These are phyloP conservation scores for Gymnoscelis rufifasciata DNA, from an alignment of 2,888 invertebrate species.

Conservation along the genomic window DNA sequence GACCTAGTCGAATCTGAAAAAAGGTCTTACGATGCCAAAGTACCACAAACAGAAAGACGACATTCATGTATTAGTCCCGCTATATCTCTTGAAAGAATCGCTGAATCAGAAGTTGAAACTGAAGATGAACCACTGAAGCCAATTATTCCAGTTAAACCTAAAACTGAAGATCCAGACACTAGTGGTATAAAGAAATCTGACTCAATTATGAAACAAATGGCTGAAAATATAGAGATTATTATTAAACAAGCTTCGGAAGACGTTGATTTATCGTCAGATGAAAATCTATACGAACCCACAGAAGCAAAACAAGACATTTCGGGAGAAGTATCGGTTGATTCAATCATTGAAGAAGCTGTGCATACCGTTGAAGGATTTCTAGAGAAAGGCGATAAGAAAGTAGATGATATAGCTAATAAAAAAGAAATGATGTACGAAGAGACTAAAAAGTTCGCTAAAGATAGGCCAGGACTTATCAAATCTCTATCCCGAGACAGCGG, in stretches of 20 bases:
- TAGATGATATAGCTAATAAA: slow-evolving; percentile 45
- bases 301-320: slow-evolving; percentile 45
- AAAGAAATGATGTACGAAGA: slow-evolving; percentile 55
- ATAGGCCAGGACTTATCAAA: slow-evolving; percentile 65
- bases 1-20: slow-evolving; percentile 65
- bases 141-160: slow-evolving; percentile 29
- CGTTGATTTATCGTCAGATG: slow-evolving; percentile 63
- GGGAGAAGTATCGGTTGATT: slow-evolving; percentile 67
- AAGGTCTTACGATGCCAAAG: slow-evolving; percentile 69
- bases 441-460: slow-evolving; percentile 51
- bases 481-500: slow-evolving; percentile 72
- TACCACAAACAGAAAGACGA: slow-evolving; percentile 65
- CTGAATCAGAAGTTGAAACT: slow-evolving; percentile 69
- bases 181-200: slow-evolving; percentile 67
- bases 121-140: slow-evolving; percentile 52
- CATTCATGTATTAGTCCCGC: slow-evolving; percentile 74
- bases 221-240: slow-evolving; percentile 73
- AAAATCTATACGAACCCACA: slow-evolving; percentile 42
- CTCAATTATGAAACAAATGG: slow-evolving; percentile 75
- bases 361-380: slow-evolving; percentile 64
- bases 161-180: slow-evolving; percentile 36
- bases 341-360: slow-evolving; percentile 70
- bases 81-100: slow-evolving; percentile 68
- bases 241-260: slow-evolving; percentile 75
- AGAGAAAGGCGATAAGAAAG: slow-evolving; percentile 45